Percentiles rank a stretch among this genome's conserved stretches.
phyloP scores from a whole-genome alignment of 2,113 vertebrate species.

The Cheirogaleus medius region DNA sequence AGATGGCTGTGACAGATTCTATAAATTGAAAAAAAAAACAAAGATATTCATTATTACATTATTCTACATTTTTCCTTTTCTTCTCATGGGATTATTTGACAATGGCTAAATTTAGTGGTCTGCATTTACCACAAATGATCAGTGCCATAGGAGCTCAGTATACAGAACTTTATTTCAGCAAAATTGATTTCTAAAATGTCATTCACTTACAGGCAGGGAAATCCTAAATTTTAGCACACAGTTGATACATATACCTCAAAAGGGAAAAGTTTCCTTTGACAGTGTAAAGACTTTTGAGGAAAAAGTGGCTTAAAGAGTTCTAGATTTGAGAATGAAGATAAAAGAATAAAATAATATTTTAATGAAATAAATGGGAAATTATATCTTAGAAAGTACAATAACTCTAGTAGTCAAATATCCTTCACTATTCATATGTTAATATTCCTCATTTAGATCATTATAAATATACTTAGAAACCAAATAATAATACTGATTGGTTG shows the following conservation, averaged over 20 bases:
- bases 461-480: background rate
- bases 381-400: background rate
- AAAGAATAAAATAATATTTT: background rate
- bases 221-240: background rate
- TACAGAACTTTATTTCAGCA: background rate
- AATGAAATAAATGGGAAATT: background rate
- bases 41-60: conserved; percentile 73
- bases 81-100: conserved; percentile 28
- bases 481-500: background rate
- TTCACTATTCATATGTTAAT: background rate
- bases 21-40: conserved; percentile 49
- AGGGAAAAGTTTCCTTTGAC: background rate
- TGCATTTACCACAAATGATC: background rate
- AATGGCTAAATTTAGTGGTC: conserved; percentile 27
- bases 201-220: background rate
- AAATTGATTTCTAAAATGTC: background rate
- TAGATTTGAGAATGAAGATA: background rate
- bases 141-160: background rate
- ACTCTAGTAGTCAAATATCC: background rate
- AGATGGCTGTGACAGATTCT: conserved; percentile 52
- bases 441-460: background rate
- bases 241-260: background rate
- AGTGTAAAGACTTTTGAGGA: background rate
- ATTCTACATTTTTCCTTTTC: conserved; percentile 1
- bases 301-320: background rate